Evolutionary conservation across 2,113 vertebrate genomes (phyloP), one percentile per base, ranked within the genome.

Genomic region (Ondatra zibethicus): DNA sequence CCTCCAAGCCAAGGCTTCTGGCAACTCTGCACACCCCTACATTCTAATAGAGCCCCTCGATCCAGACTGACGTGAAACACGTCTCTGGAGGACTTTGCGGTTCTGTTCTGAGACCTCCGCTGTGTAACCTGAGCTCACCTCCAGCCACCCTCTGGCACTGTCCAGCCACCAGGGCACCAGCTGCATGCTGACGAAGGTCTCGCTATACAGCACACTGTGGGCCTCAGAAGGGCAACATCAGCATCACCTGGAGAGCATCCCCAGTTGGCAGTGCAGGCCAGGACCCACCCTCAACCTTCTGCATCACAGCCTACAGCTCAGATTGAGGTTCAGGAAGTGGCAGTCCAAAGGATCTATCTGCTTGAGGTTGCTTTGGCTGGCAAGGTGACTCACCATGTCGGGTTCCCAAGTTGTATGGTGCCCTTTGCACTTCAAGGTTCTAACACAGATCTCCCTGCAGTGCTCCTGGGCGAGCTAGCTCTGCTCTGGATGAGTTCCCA

Each of bases 381-480:
- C 97, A 96, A 45, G 66, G 72, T 3, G 92, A 92, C 88, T 97
- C 96, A 95, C 93, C 93, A 89, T 77, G 91, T 96, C 94, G 76
- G 73, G 21, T 55, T 97, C 45, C 98, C 95, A 97, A 96, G 90
- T 91, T 94, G 91, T 96, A 94, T 7, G 91, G 91, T 92, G 88
- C 95, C 93, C 92, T 86, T 93, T 87, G 75, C 84, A 93, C 78
- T 86, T 94, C 75, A 76, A 78, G 65, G 88, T 80, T 92, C 73
- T 87, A 95, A 95, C 50, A 85, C 55, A 86, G 88, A 96, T 45
- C 85, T 87, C 85, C 93, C 82, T 92, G 96, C 95, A 96, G 96
- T 94, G 97, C 82, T 97, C 95, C 96, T 89, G 96, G 91, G 36
- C 89, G 97, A 97, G 95, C 94, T 97, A 85, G 93, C 9, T 95